Conservation (phyloP, 2,797 vertebrate genomes). For the Melanotaenia maccullochi region DNA sequence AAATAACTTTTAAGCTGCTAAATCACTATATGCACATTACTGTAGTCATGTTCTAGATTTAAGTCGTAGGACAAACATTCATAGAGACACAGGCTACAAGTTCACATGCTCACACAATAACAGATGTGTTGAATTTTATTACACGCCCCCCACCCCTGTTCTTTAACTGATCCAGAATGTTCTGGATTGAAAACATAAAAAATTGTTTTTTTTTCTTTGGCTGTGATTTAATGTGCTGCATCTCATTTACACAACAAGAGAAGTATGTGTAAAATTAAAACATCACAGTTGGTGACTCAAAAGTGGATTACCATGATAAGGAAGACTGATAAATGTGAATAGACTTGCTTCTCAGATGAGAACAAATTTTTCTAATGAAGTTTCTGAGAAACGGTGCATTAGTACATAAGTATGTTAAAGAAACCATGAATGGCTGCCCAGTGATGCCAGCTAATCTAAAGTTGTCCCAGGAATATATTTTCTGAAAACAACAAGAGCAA, state of each 20-base stretch:
- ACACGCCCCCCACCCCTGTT: conserved; percentile 32
- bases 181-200: conserved; percentile 25
- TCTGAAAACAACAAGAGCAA: conserved; percentile 33
- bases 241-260: neutral
- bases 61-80: neutral
- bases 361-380: neutral
- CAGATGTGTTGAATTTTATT: conserved; percentile 47
- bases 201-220: neutral
- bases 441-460: conserved; percentile 41
- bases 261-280: neutral
- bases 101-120: conserved; percentile 4
- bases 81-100: neutral
- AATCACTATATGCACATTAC: neutral
- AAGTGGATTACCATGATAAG: neutral
- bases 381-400: neutral
- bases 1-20: neutral
- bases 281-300: neutral
- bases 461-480: conserved; percentile 48
- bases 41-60: neutral
- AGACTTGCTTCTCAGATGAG: neutral
- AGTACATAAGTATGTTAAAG: conserved; percentile 27
- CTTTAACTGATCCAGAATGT: conserved; percentile 59
- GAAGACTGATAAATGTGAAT: neutral
- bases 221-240: neutral
- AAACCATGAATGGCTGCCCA: conserved; percentile 34